Base-by-base conservation (phyloP, 2,113 vertebrate species). In the Sterrhoptilus dennistouni region DNA sequence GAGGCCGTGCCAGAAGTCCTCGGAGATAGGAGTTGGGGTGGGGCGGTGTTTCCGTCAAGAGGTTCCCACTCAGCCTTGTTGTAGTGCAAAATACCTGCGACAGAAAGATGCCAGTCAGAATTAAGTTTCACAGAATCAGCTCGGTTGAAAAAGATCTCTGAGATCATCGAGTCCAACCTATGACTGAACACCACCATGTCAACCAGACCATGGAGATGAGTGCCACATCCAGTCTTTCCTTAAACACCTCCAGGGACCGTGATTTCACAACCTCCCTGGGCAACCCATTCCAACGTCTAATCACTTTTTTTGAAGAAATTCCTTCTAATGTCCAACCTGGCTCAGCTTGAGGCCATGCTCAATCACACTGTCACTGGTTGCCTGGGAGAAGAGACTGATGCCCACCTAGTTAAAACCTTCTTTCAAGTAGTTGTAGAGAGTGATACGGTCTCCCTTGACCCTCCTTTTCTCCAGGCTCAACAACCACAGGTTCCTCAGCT, bases 91-190 rank as follows among this genome's bases (percentile, higher is more conserved):
- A 8, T 69, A 71, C 7, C 27, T 11, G 3, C 19, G 2, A 1
- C 4, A 11, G n/a, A 36, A 45, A 54, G 27, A 6, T 50, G 14
- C 6, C 12, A 4, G 29, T 29, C 25, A 4, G 17, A 17, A 5
- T 36, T 47, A 3, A 0, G 4, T 77, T 63, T 54, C 20, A 4
- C 28, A 4, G n/a, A 35, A 14, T 53, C 38, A 14, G 0, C 44
- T 14, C 17, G 9, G n/a, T 40, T 3, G 1, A 3, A 28, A 19
- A 68, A 76, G 6, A 5, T 14, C 17, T 68, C 24, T n/a, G 49
- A 47, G 40, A 35, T 40, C 20, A 5, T 31, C 1, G 21, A 54
- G 63, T 47, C 21, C 47, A 19, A 13, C 20, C 16, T 60, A 4
- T 17, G 53, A n/a, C 14, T 1, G 6, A 60, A 25, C 69, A 22